These are phyloP conservation scores for Gobio occitaniae DNA, from an alignment of 2,797 vertebrate genomes.

Conservation along the genomic window DNA sequence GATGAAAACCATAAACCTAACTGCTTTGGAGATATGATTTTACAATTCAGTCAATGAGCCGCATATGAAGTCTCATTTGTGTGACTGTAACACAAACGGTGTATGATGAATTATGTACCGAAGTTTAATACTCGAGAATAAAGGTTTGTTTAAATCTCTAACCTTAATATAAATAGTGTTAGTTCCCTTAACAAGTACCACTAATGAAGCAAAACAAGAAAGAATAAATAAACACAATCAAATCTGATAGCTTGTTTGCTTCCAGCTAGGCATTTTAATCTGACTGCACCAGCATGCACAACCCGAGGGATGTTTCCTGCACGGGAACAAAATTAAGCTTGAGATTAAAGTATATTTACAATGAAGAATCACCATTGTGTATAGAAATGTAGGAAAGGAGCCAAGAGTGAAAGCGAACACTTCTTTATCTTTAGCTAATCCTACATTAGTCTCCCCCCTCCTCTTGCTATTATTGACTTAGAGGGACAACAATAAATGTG, in stretches of 20 bases:
- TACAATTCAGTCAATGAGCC: not conserved
- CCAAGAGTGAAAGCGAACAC: constrained; percentile 1
- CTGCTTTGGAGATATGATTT: not conserved
- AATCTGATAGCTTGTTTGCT: constrained; percentile 3
- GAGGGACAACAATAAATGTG: constrained; percentile 53
- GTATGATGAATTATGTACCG: not conserved
- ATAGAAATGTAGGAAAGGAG: not conserved
- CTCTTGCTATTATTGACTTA: constrained; percentile 17
- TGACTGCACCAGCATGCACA: not conserved
- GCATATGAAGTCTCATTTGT: not conserved
- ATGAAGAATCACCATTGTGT: constrained; percentile 2
- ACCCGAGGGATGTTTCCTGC: not conserved
- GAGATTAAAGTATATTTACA: constrained; percentile 18
- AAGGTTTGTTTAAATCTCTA: not conserved
- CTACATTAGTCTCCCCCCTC: not conserved
- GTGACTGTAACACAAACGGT: not conserved
- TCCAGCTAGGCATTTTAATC: not conserved
- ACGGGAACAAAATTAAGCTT: not conserved
- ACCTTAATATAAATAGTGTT: not conserved
- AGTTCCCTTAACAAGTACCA: not conserved
- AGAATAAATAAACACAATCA: not conserved
- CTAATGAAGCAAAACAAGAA: not conserved
- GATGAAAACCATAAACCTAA: not conserved
- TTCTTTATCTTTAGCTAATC: constrained; percentile 18
- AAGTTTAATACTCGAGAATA: constrained; percentile 6